Percentiles rank a stretch among this genome's conserved stretches.
Evolutionary conservation across 2,797 vertebrate species (phyloP).

Genomic region (Ptychobarbus kaznakovi): DNA sequence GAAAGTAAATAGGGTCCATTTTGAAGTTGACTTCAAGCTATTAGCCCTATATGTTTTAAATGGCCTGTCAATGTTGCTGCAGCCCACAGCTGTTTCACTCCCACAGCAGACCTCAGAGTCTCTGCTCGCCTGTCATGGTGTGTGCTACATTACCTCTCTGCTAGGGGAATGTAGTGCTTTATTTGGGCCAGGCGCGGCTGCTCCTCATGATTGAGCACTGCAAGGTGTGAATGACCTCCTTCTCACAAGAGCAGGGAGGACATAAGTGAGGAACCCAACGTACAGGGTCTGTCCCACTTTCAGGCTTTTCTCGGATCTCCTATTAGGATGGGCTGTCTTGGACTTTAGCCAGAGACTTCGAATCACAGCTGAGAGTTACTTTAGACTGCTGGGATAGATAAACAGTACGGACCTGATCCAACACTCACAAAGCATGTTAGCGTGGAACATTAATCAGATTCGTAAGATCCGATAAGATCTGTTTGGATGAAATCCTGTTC

Average conservation of each 20-base stretch:
- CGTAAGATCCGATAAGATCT: neutral
- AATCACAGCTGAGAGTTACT: conserved; percentile 3
- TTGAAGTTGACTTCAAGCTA: conserved; percentile 6
- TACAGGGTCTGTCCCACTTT: conserved; percentile 50
- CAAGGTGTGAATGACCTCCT: conserved; percentile 52
- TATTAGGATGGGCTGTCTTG: neutral
- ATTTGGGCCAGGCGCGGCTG: conserved; percentile 44
- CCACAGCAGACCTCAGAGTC: conserved; percentile 28
- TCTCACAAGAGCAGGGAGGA: conserved; percentile 30
- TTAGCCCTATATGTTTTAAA: conserved; percentile 2
- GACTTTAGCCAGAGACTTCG: neutral
- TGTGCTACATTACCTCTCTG: conserved; percentile 41
- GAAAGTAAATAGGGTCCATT: neutral
- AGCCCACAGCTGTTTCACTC: conserved; percentile 26
- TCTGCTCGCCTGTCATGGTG: conserved; percentile 14
- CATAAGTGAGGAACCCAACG: conserved; percentile 16
- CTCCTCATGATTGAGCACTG: conserved; percentile 45
- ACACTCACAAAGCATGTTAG: conserved; percentile 6
- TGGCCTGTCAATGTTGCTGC: neutral
- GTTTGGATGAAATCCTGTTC: neutral
- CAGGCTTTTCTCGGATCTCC: neutral
- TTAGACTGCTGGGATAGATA: conserved; percentile 1
- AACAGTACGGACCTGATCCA: neutral
- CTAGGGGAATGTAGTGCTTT: conserved; percentile 27
- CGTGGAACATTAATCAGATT: neutral